A percentile compares a stretch with the other conserved stretches of the same genome.
Evolutionary conservation across 2,888 invertebrate genomes (phyloP).

Genomic region (Oligia fasciuncula): DNA sequence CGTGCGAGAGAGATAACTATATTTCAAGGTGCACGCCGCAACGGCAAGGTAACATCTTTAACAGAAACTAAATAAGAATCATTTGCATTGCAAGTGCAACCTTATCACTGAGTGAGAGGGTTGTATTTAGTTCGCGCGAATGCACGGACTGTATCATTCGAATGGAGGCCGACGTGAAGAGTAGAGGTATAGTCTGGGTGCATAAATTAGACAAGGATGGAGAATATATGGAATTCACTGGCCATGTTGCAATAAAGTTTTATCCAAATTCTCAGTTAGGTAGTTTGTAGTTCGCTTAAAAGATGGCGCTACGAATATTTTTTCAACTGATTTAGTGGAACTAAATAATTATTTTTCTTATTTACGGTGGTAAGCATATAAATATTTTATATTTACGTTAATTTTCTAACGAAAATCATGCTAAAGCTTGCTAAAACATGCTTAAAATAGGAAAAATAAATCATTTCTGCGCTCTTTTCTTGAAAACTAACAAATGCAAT

Average conservation of each 20-base stretch:
- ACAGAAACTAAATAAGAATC: slow-evolving; percentile 73
- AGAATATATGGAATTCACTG: slow-evolving; percentile 75
- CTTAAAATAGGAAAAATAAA: background rate
- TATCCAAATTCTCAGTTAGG: slow-evolving; percentile 74
- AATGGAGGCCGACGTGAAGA: slow-evolving; percentile 74
- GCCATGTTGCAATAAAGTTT: slow-evolving; percentile 82
- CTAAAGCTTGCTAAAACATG: slow-evolving; percentile 10
- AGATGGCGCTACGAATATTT: slow-evolving; percentile 83
- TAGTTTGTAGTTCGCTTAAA: slow-evolving; percentile 77
- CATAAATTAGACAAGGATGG: slow-evolving; percentile 76
- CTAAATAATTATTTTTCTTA: background rate
- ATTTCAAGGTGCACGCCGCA: slow-evolving; percentile 83
- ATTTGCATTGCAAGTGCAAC: slow-evolving; percentile 87
- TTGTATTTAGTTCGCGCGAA: slow-evolving; percentile 78
- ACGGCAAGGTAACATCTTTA: slow-evolving; percentile 79
- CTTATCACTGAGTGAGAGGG: slow-evolving; percentile 79
- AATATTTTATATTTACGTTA: background rate
- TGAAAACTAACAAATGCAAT: slow-evolving; percentile 6
- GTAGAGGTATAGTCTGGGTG: slow-evolving; percentile 72
- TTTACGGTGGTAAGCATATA: slow-evolving; percentile 42
- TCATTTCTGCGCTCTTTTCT: background rate
- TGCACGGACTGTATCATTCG: slow-evolving; percentile 75
- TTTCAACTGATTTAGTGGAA: slow-evolving; percentile 38
- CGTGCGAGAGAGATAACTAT: slow-evolving; percentile 84
- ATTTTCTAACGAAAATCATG: background rate